Percentiles rank a stretch among this genome's conserved stretches.
Evolutionary conservation across 2,113 vertebrate species (phyloP).

Genomic region (Micromys minutus): DNA sequence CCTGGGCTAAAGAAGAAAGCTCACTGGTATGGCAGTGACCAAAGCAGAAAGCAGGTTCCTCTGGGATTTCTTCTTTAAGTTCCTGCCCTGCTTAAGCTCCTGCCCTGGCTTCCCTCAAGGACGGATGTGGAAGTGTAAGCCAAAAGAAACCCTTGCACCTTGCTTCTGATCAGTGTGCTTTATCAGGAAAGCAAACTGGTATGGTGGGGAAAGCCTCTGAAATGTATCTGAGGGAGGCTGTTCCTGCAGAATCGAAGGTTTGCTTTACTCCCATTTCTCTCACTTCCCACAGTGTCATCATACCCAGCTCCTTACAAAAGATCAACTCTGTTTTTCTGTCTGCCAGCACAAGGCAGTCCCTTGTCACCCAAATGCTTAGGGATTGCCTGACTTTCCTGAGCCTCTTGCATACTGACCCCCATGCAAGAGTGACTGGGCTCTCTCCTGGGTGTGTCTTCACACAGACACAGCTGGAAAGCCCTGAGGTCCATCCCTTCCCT

Average conservation of each 20-base stretch:
- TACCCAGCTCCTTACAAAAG: not conserved
- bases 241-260: not conserved
- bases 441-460: not conserved
- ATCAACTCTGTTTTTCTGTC: not conserved
- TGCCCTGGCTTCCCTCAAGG: not conserved
- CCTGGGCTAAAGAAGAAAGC: not conserved
- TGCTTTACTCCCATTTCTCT: not conserved
- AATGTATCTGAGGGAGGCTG: not conserved
- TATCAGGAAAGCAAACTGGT: not conserved
- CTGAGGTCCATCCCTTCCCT: not conserved
- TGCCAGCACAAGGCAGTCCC: not conserved
- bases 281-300: not conserved
- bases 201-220: not conserved
- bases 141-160: not conserved
- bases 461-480: not conserved
- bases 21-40: not conserved
- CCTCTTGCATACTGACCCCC: accelerated
- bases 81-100: not conserved
- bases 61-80: not conserved
- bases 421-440: accelerated
- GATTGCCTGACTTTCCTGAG: not conserved
- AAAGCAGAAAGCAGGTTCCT: not conserved
- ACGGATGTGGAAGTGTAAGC: not conserved
- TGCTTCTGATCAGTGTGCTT: not conserved
- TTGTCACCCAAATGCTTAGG: not conserved